Base-by-base conservation (phyloP, 1,140 invertebrate genomes). In the Ladona fulva region DNA sequence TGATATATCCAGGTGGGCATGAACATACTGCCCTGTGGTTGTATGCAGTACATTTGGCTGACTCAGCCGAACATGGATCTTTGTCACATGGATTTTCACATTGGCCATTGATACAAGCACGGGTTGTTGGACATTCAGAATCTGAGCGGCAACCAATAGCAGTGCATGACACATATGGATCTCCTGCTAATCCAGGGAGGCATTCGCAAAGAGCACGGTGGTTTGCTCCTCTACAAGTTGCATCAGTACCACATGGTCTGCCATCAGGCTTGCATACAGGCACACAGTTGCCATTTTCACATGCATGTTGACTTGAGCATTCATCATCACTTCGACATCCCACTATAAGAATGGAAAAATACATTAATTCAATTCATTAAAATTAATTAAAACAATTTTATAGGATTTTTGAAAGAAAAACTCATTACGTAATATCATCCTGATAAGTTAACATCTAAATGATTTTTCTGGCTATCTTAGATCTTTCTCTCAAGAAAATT, bases 171-270 rank as follows among this genome's bases (percentile, higher is more conserved):
- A 92, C 84, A 74, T 91, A 88, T 1, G 95, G 94, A 84, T 97
- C 94, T 29, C 95, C 95, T 37, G 89, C 88, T 78, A 90, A 91
- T 19, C 94, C 94, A 12, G 93, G 89, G 37, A 90, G 89, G 84
- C 94, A 96, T 80, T 93, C 90, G 80, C 94, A 96, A 1, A 93
- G 88, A 0, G 92, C 89, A n/a, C 89, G 88, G 84, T 96, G 94
- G 81, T 94, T 91, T 22, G 90, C 87, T 14, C 91, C 92, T 75
- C 92, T 89, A 81, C 94, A 95, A 79, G 91, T 87, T 0, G 94
- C 93, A 74, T 88, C 88, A 73, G 87, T 86, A 74, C 92, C 93
- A 81, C 94, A 96, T 24, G 89, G 85, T 80, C 81, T 82, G 14
- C 90, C 85, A 74, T 91, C 89, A 0, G 90, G 86, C 73, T 90